These are phyloP conservation scores for Geopemphigus sp. DNA, from an alignment of 1,140 invertebrate genomes.

Conservation along the genomic window DNA sequence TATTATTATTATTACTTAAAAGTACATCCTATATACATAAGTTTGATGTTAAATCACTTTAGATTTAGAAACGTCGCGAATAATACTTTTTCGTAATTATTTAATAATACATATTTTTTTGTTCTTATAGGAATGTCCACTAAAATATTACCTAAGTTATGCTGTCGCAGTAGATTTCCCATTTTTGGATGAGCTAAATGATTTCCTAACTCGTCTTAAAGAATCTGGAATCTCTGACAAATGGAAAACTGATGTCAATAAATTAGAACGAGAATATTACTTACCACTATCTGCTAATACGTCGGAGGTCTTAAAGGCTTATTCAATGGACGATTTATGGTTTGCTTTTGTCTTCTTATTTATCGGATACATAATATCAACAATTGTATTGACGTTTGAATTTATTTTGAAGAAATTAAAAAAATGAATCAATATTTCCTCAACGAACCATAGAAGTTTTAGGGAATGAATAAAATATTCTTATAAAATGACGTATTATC, in stretches of 20 bases:
- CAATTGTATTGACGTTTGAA: neutral
- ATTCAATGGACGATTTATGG: slow-evolving; percentile 37
- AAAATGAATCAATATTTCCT: neutral
- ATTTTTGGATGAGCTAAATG: slow-evolving; percentile 21
- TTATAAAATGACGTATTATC: too few species aligned
- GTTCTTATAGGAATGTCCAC: slow-evolving; percentile 5
- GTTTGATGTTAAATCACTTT: too few species aligned
- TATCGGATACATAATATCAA: neutral
- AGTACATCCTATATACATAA: too few species aligned
- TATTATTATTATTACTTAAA: too few species aligned
- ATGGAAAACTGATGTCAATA: slow-evolving; percentile 20
- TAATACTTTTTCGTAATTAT: neutral
- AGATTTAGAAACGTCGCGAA: neutral
- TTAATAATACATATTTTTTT: neutral
- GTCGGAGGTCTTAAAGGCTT: neutral
- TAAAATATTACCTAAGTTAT: slow-evolving; percentile 13
- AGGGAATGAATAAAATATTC: too few species aligned
- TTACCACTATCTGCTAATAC: neutral
- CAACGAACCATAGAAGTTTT: too few species aligned
- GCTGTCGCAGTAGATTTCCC: slow-evolving; percentile 11
- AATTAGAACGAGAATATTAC: slow-evolving; percentile 13
- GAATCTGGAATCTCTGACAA: neutral
- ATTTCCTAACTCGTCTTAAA: slow-evolving; percentile 20
- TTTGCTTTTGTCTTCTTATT: slow-evolving; percentile 32
- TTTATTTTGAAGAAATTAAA: neutral